A percentile compares a stretch with the other conserved stretches of the same genome.
Conservation (phyloP, 2,797 vertebrate genomes). For the Hippopotamyrus pictus region DNA sequence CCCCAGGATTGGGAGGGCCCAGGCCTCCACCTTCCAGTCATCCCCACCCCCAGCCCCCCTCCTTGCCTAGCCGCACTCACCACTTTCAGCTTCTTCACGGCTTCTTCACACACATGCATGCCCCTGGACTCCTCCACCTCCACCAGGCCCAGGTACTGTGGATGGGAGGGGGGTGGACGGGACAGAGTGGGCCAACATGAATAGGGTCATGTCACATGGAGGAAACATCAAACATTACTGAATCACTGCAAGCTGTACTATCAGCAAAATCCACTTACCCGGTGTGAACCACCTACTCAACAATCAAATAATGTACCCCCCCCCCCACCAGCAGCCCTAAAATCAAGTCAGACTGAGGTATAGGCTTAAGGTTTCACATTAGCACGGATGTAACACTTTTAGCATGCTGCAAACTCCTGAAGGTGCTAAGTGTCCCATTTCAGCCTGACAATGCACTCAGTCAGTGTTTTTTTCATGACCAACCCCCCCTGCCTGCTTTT, state of each 20-base stretch:
- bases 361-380: not conserved
- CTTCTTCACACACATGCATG: conserved; percentile 89
- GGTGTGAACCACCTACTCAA: not conserved
- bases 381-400: not conserved
- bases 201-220: not conserved
- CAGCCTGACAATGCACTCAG: not conserved
- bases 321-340: not conserved
- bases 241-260: not conserved
- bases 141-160: conserved; percentile 79
- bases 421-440: not conserved
- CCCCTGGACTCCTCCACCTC: conserved; percentile 88
- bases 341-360: not conserved
- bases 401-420: not conserved
- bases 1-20: not conserved
- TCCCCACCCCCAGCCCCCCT: not conserved
- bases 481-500: not conserved
- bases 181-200: not conserved
- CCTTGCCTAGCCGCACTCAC: conserved; percentile 55
- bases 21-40: not conserved
- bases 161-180: not conserved
- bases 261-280: not conserved
- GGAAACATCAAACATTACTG: not conserved
- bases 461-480: not conserved
- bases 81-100: conserved; percentile 84
- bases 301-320: not conserved